A percentile compares a stretch with the other conserved stretches of the same genome.
These are phyloP conservation scores for Agonum fuliginosum DNA, from an alignment of 2,888 invertebrate genomes.

Conservation along the genomic window DNA sequence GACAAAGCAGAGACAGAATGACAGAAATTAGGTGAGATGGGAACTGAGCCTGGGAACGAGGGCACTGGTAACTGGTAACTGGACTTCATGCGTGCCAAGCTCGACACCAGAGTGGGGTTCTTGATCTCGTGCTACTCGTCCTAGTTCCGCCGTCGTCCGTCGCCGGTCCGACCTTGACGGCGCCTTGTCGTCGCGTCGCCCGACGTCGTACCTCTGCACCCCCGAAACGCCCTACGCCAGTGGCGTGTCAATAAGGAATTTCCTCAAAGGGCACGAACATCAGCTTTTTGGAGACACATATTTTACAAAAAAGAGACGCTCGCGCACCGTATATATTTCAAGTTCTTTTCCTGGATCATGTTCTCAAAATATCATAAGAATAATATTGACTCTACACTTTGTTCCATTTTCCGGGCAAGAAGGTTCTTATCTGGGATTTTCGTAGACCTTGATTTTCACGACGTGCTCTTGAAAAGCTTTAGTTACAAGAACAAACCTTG, in stretches of 20 bases:
- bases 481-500: background rate
- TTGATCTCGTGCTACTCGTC: conserved; percentile 16
- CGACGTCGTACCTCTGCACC: background rate
- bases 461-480: background rate
- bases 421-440: conserved; percentile 19
- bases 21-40: conserved; percentile 8
- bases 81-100: conserved; percentile 5
- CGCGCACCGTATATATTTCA: no score
- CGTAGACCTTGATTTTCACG: background rate
- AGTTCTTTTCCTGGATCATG: no score
- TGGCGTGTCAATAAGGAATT: background rate
- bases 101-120: background rate
- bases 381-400: background rate
- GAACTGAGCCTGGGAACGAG: conserved; percentile 16
- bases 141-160: conserved; percentile 42
- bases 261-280: no score
- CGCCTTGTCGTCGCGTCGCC: conserved; percentile 50
- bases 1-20: background rate
- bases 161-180: conserved; percentile 54
- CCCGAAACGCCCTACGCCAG: background rate
- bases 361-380: background rate
- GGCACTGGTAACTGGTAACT: conserved; percentile 20
- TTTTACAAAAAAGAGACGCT: no score
- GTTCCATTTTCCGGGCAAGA: background rate
- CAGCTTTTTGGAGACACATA: no score